Percentiles rank a stretch among this genome's conserved stretches.
These are phyloP conservation scores for Burhinus oedicnemus DNA, from an alignment of 2,113 vertebrate genomes.

Conservation along the genomic window DNA sequence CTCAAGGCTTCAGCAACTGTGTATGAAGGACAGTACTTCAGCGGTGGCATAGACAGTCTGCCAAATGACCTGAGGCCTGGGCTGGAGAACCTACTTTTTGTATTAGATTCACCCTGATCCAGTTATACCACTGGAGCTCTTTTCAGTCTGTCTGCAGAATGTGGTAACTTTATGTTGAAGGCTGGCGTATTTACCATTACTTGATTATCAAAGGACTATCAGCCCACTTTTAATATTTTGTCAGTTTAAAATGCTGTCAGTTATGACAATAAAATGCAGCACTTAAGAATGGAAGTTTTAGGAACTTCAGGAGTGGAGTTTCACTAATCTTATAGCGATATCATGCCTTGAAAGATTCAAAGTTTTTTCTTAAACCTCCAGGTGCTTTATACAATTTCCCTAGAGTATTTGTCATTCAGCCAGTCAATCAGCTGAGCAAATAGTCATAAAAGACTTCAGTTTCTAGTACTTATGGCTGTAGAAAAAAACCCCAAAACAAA, in stretches of 20 bases:
- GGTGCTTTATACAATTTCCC: background rate
- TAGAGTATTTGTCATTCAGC: background rate
- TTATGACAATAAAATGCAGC: background rate
- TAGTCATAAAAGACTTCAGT: background rate
- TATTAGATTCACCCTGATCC: background rate
- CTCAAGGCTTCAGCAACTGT: background rate
- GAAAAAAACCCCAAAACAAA: background rate
- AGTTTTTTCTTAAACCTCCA: background rate
- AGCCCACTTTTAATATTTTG: background rate
- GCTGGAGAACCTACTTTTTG: background rate
- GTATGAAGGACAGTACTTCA: background rate
- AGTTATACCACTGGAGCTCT: background rate
- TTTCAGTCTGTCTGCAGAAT: background rate
- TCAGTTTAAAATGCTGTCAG: background rate
- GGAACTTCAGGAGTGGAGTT: background rate
- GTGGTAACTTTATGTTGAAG: background rate
- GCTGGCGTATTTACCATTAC: background rate
- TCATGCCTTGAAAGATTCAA: background rate
- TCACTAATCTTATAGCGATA: background rate
- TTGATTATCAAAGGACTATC: background rate
- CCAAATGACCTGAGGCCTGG: background rate
- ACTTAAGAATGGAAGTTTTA: background rate
- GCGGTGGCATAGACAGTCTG: background rate
- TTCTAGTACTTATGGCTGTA: background rate
- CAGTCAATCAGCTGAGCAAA: background rate